Evolutionary conservation across 2,888 invertebrate genomes (phyloP), one percentile per base, ranked within the genome.

Genomic region (Lithophane semibrunnea): DNA sequence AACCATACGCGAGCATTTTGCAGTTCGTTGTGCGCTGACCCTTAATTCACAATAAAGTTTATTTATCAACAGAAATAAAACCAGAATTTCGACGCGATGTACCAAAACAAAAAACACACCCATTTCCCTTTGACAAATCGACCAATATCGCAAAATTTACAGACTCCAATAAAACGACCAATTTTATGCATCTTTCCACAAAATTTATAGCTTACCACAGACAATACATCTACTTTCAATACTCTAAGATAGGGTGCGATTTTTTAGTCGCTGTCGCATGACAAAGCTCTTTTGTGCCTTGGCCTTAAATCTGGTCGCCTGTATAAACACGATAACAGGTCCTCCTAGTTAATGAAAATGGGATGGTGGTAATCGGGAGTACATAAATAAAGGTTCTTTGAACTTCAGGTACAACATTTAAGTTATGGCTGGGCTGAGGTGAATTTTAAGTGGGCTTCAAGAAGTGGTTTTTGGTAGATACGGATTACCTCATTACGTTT

Each of bases 281-380:
- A 91, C 89, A 88, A 88, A 91, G 86, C 87, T 85, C 73, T 84
- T 89, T 66, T 69, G 84, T 80, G 73, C 68, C 37, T 29, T 10
- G 83, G 79, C 83, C 87, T 86, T 90, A 90, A 92, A 92, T 92
- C 92, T 88, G 88, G 82, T 71, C 68, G 88, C 80, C 92, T 93
- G 93, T 88, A 86, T 88, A 92, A 92, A 93, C 92, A 89, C 90
- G 93, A 93, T 93, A 93, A 92, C 87, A 73, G 82, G 77, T 75
- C 76, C 81, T 54, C 66, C 47, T 68, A 73, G 79, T 83, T 90
- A 91, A 91, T 90, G 91, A 91, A 87, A 86, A 82, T 65, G 72
- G 60, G 79, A 63, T 71, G 79, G 13, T 79, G 60, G 74, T 70
- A 69, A 47, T 58, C 3, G 47, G 80, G 82, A 77, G 68, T 74